Evolutionary conservation across 2,797 vertebrate genomes (phyloP).

Genomic region (Petrocephalus schoutedeni): DNA sequence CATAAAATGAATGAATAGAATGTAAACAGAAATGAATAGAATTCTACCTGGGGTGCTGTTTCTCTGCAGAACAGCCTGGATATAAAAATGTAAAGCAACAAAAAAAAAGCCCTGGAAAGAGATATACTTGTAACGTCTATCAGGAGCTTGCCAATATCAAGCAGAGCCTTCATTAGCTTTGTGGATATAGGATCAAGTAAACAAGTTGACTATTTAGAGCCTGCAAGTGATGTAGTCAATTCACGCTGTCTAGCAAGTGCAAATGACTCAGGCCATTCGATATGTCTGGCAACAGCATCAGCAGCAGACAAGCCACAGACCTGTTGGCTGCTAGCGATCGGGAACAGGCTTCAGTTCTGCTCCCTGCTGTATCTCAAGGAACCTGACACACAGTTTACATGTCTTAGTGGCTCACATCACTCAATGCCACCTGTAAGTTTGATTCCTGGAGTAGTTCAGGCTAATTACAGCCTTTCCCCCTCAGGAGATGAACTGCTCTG

Average conservation of each 20-base stretch:
- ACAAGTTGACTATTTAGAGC: conserved; percentile 10
- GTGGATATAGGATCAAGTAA: conserved; percentile 5
- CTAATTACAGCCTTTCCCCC: neutral
- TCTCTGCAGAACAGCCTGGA: neutral
- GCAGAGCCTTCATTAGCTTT: neutral
- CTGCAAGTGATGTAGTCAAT: neutral
- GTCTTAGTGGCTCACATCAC: conserved; percentile 3
- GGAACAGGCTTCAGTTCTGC: neutral
- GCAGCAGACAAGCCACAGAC: neutral
- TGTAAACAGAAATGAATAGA: neutral
- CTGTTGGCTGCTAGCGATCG: neutral
- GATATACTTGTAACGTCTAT: neutral
- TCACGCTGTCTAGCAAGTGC: conserved; percentile 8
- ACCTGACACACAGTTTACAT: neutral
- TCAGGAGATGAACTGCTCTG: neutral
- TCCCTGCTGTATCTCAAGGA: neutral
- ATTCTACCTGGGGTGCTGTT: neutral
- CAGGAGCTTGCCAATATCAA: neutral
- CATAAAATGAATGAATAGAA: neutral
- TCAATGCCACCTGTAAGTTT: neutral
- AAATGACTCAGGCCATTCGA: conserved; percentile 15
- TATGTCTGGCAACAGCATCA: conserved; percentile 7
- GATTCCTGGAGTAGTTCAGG: conserved; percentile 9
- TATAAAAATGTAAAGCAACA: neutral
- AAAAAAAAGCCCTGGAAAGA: neutral